These are phyloP conservation scores for Phengaris arion DNA, from an alignment of 2,888 invertebrate species.

Conservation along the genomic window DNA sequence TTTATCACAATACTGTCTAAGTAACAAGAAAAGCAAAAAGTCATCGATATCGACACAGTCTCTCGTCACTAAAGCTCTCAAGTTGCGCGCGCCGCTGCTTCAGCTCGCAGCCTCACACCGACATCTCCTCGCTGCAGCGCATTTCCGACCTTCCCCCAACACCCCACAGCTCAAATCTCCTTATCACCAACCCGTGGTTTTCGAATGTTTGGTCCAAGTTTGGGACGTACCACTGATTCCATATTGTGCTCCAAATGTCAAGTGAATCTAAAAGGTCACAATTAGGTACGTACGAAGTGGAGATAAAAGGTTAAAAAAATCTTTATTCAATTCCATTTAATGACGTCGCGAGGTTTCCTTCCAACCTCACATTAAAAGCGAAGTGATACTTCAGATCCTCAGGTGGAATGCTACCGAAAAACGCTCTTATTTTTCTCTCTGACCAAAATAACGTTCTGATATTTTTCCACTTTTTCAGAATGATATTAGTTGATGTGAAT, in stretches of 20 bases:
- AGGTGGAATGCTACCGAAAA: background rate
- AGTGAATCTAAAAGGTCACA: constrained; percentile 37
- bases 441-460: too few relatives aligned
- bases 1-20: background rate
- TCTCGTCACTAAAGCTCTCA: constrained; percentile 51
- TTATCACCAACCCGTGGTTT: constrained; percentile 36
- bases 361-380: background rate
- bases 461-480: too few relatives aligned
- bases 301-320: constrained; percentile 24
- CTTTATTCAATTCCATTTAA: background rate
- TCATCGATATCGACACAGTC: constrained; percentile 37
- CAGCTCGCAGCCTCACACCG: constrained; percentile 55
- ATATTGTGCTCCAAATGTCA: constrained; percentile 38
- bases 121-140: constrained; percentile 49
- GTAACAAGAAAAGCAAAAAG: background rate
- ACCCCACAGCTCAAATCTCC: constrained; percentile 41
- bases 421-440: background rate
- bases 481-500: too few relatives aligned
- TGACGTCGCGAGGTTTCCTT: background rate
- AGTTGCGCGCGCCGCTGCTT: constrained; percentile 68
- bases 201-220: constrained; percentile 42
- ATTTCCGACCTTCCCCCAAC: constrained; percentile 44
- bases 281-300: constrained; percentile 18
- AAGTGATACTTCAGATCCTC: background rate
- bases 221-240: constrained; percentile 38